Conservation (phyloP, 2,113 vertebrate species). For the Gallinago undulata region DNA sequence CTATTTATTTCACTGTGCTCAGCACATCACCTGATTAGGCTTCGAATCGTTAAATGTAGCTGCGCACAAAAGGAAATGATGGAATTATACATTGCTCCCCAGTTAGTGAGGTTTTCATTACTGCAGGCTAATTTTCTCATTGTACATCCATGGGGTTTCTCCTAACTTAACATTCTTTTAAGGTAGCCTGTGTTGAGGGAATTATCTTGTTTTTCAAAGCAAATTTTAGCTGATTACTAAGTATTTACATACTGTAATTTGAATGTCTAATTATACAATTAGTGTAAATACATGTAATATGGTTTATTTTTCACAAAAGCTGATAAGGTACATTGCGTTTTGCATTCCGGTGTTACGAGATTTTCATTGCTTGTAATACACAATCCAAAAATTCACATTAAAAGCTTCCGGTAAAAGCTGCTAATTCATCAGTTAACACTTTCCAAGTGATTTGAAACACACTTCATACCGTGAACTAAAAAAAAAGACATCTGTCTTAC, state of each 20-base stretch:
- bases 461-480: not conserved
- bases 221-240: slow-evolving; percentile 85
- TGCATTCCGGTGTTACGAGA: slow-evolving; percentile 33
- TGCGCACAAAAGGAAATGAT: slow-evolving; percentile 33
- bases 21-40: slow-evolving; percentile 30
- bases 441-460: not conserved
- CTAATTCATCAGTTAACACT: not conserved
- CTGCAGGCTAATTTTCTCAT: slow-evolving; percentile 75
- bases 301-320: slow-evolving; percentile 76
- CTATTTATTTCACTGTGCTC: not conserved
- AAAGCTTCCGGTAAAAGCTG: not conserved
- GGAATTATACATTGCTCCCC: slow-evolving; percentile 31
- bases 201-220: slow-evolving; percentile 85
- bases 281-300: slow-evolving; percentile 84
- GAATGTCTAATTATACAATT: slow-evolving; percentile 83
- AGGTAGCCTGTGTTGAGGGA: slow-evolving; percentile 80
- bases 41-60: not conserved
- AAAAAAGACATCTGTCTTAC: not conserved
- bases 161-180: slow-evolving; percentile 82
- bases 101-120: slow-evolving; percentile 61
- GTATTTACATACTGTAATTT: slow-evolving; percentile 84
- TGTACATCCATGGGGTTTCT: slow-evolving; percentile 71
- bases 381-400: not conserved
- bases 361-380: slow-evolving; percentile 15
- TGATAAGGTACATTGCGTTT: slow-evolving; percentile 68